Evolutionary conservation across 1,140 invertebrate genomes (phyloP), one percentile per base, ranked within the genome.

Genomic region (Carcinoscorpius rotundicauda): DNA sequence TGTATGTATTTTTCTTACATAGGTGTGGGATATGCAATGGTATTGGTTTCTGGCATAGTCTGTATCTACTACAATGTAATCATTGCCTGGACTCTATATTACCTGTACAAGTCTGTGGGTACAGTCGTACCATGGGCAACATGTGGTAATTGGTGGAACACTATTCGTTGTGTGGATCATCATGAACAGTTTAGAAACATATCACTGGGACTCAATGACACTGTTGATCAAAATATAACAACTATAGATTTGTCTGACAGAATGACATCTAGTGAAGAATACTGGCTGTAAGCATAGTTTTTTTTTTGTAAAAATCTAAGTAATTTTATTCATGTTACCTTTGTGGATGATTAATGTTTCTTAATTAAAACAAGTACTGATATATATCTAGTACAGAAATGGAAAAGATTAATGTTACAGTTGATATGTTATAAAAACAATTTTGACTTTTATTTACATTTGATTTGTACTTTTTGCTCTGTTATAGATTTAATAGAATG

Each of bases 1-100:
- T 29, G 29, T 29, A 29, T 29, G 29, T 29, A 29, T 29, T 29
- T 29, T 29, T 29, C 29, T 8, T n/a, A n/a, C 53, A n/a, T 3
- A 68, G 72, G 79, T 66, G 61, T 81, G 5, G 79, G 79, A 3
- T 79, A 77, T 70, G 76, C 74, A 11, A 79, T 79, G 75, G 84
- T 86, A 5, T 77, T 87, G 3, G 82, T 87, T 0, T 86, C 86
- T 6, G 82, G 82, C 48, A 79, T 86, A 61, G 82, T 89, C 48
- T 81, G 86, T 29, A 83, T 86, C 0, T 87, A 87, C 73, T 88
- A 88, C 70, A 85, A 85, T 60, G 82, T 85, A 3, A 83, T 88
- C 56, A 86, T 87, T 73, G 83, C 85, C 0, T 75, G 87, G 69
- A 86, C 84, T 4, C 75, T 88, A 3, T 85, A 83, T 69, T 88